Base-by-base conservation (phyloP, 1,140 invertebrate genomes). In the roundworm (Caenorhabditis elegans) region DNA sequence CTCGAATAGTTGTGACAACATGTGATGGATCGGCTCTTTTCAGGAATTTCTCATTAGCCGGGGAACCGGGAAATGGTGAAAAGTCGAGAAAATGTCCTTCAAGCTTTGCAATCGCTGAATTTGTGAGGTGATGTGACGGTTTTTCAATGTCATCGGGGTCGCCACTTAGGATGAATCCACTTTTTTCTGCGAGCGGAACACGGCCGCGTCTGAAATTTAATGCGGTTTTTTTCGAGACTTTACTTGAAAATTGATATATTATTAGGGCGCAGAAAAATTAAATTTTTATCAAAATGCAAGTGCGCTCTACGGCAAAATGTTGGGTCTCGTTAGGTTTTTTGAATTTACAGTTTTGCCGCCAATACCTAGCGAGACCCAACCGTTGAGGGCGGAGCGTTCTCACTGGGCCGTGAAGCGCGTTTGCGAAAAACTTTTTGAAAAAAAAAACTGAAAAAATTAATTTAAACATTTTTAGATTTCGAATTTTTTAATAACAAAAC, bases 21-120 rank as follows among this genome's bases (percentile, higher is more conserved):
- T 39, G 60, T 8, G n/a, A 5, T 22, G 60, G 60, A 24, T 70
- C 60, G 1, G n/a, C 5, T 4, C 60, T 15, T n/a, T 31, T 70
- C 19, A 70, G 10, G 19, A 70, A 70, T 39, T 70, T 70, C 13
- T 70, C 60, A 70, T 70, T 70, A 10, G 60, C 60, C n/a, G 60
- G 60, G 0, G 60, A 70, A 39, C 22, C 22, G 2, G 34, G 60
- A n/a, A 39, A 70, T 2, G 60, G 60, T 10, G 60, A 70, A 22
- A 70, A 70, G 6, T 70, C 60, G 4, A 70, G 34, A 31, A 43
- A 70, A 26, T 70, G 60, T 22, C 60, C 60, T 70, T 39, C 60
- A 26, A 70, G 60, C 39, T 70, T 70, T 2, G 34, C 11, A 8
- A 43, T 11, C 8, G 60, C n/a, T 10, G 60, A 22, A 17, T 13